Evolutionary conservation across 2,113 vertebrate genomes (phyloP).

Genomic region (Azemiops feae): DNA sequence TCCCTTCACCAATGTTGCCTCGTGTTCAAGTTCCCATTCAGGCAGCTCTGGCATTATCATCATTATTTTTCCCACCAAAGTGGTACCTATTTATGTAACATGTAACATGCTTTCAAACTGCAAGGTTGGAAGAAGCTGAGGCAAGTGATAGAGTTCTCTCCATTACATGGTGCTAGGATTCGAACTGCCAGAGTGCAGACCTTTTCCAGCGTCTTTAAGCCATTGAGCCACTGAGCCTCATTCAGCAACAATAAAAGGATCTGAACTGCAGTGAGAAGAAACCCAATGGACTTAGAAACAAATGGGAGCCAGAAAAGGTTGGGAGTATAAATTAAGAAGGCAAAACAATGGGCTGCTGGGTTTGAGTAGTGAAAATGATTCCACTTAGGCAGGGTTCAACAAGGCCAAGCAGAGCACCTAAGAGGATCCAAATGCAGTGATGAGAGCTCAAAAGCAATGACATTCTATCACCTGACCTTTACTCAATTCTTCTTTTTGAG

Average conservation of each 20-base stretch:
- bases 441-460: neutral
- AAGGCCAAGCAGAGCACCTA: neutral
- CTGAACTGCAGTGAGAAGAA: neutral
- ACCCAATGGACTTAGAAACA: neutral
- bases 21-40: neutral
- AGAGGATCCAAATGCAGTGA: neutral
- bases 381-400: neutral
- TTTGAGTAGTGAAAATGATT: neutral
- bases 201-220: neutral
- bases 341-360: neutral
- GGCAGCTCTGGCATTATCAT: neutral
- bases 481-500: neutral
- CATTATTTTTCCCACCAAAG: neutral
- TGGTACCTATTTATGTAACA: neutral
- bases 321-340: neutral
- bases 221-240: neutral
- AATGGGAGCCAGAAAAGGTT: neutral
- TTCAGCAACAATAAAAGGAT: neutral
- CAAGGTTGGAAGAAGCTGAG: neutral
- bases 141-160: neutral
- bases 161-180: neutral
- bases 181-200: neutral
- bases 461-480: neutral
- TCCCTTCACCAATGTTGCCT: neutral
- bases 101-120: neutral